Base-by-base conservation (phyloP, 1,140 invertebrate genomes). In the Anastrepha obliqua region DNA sequence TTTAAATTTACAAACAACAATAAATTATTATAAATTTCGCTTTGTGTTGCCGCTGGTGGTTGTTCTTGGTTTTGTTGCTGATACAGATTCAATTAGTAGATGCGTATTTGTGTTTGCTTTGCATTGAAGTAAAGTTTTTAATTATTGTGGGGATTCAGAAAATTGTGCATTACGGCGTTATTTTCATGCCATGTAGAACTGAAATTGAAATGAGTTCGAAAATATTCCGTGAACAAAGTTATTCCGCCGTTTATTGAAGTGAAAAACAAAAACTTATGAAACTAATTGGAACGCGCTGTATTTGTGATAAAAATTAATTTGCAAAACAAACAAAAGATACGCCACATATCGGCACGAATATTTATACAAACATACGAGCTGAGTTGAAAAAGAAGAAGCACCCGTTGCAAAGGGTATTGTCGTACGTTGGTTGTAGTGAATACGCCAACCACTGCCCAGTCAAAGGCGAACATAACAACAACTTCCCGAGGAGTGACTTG, bases 311-410 rank as follows among this genome's bases (percentile, higher is more conserved):
- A 64, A 86, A 86, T 62, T 86, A 86, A 86, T 62, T 86, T 86
- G 58, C 86, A 86, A 86, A 62, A 47, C 64, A 62, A 86, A 86
- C 59, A 86, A 62, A 86, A 65, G 64, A 86, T 44, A 86, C 59
- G 60, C 59, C 7, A 65, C 39, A 81, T 9, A 44, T 47, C 15
- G 60, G 39, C 59, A 65, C 55, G 65, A 42, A 44, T 29, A 85
- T 47, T 39, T 47, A 20, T 17, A n/a, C 62, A 59, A 85, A 20
- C 51, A 85, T 15, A 62, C 47, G 55, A 51, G 55, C 51, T 20
- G 47, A 81, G 42, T 81, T 58, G 6, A n/a, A 55, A 78, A 81
- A 29, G 74, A 20, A 81, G 74, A 81, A 55, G 74, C 74, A 44
- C 70, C 42, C 51, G 47, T n/a, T n/a, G 44, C 42, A 81, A 29